Evolutionary conservation across 1,140 invertebrate species (phyloP), one percentile per base, ranked within the genome.

Genomic region (Bombus affinis): DNA sequence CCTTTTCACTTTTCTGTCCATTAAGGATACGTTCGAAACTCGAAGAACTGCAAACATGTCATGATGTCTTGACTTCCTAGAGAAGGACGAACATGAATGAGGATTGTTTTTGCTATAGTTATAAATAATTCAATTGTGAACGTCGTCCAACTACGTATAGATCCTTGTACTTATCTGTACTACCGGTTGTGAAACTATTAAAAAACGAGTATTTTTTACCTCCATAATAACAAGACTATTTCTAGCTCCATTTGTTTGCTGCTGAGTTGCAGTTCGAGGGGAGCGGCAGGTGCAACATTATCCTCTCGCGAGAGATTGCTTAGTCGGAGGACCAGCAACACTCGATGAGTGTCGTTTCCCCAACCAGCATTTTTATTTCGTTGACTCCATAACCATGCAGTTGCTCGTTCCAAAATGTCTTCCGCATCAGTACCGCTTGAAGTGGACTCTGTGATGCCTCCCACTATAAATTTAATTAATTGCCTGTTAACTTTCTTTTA

Each of bases 221-320:
- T 97, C 96, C 97, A 98, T 53, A 98, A 95, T 92, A 97, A 96
- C n/a, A 98, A 95, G 2, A 98, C 96, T 70, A 98, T 97, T 90
- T 98, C 97, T 53, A 98, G 96, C 92, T 98, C 97, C 96, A 98
- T 96, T 92, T 98, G 97, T 90, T 98, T 98, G 10, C 96, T 96
- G 10, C 97, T 97, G 3, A 98, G 95, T 90, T 98, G 97, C 92
- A 97, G 96, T 92, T 98, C 97, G 35, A 97, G 92, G 62, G 92
- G 93, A 73, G 92, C 95, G 94, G 95, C 93, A 94, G 96, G 94
- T 93, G 96, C 90, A 93, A 92, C 86, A 76, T 93, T 94, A 71
- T 95, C 93, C 59, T 95, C 95, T 3, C 94, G 92, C 1, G 94
- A 94, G 25, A 95, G 92, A 86, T 95, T 95, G 12, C 93, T 89